A percentile compares a stretch with the other conserved stretches of the same genome.
phyloP scores from a whole-genome alignment of 2,888 invertebrate genomes.

The Malachius bipustulatus region DNA sequence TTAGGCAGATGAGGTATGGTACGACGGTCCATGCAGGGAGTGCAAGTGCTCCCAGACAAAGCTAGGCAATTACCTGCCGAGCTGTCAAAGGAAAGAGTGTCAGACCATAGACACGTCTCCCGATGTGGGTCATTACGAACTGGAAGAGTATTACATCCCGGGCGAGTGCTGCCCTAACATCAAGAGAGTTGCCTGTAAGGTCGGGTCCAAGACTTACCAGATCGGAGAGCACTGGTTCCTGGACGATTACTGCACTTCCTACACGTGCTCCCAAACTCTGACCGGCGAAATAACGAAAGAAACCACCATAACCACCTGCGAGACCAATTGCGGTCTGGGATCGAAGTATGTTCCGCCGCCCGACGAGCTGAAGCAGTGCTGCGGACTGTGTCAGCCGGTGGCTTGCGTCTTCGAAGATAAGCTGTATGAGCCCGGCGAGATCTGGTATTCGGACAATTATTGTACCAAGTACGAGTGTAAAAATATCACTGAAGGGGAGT shows the following conservation, averaged over 20 bases:
- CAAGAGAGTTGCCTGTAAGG: constrained; percentile 46
- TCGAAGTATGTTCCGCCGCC: constrained; percentile 39
- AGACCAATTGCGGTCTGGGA: constrained; percentile 41
- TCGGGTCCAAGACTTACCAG: constrained; percentile 34
- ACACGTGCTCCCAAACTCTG: constrained; percentile 39
- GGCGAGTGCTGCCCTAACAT: constrained; percentile 54
- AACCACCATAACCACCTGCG: constrained; percentile 44
- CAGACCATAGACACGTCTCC: constrained; percentile 33
- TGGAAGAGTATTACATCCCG: constrained; percentile 41
- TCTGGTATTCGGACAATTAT: constrained; percentile 49
- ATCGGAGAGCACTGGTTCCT: constrained; percentile 50
- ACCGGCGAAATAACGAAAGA: constrained; percentile 43
- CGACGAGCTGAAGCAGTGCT: constrained; percentile 42
- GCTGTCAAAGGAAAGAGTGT: constrained; percentile 46
- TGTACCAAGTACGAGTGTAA: constrained; percentile 51
- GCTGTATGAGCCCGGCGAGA: constrained; percentile 39
- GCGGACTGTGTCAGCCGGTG: constrained; percentile 51
- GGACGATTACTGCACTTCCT: constrained; percentile 43
- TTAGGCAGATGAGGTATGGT: constrained; percentile 50
- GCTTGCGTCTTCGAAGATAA: constrained; percentile 42
- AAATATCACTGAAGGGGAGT: constrained; percentile 38
- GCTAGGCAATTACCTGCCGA: constrained; percentile 28
- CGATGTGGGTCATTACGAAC: constrained; percentile 43
- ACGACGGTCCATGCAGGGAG: constrained; percentile 56
- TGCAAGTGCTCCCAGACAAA: constrained; percentile 44